Evolutionary conservation across 2,888 invertebrate genomes (phyloP).

Genomic region (Lepetodrilus schrolli): DNA sequence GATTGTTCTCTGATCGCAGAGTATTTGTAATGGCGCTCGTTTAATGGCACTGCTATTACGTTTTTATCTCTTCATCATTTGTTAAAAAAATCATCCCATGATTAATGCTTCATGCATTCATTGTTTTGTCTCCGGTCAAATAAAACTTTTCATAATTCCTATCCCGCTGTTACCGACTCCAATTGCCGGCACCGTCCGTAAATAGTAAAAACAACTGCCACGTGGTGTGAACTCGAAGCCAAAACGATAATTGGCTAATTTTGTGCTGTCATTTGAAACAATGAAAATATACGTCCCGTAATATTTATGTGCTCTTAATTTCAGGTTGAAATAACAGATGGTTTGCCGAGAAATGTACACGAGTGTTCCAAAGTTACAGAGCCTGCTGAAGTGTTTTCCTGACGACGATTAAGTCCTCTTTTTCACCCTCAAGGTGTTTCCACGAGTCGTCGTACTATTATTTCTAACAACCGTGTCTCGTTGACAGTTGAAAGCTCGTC

Average conservation of each 20-base stretch:
- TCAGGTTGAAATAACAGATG: slow-evolving; percentile 18
- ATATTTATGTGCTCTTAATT: neutral
- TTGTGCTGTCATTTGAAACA: too few relatives aligned
- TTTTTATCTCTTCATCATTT: slow-evolving; percentile 3
- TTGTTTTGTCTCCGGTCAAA: slow-evolving; percentile 5
- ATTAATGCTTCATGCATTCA: slow-evolving; percentile 1
- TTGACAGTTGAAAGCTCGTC: slow-evolving; percentile 30
- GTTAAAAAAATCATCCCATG: neutral
- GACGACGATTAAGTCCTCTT: too few relatives aligned
- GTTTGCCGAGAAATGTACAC: neutral
- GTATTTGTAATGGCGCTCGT: neutral
- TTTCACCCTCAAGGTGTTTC: too few relatives aligned
- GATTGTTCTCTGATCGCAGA: neutral
- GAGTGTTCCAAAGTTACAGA: neutral
- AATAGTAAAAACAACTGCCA: slow-evolving; percentile 13
- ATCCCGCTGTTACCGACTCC: neutral
- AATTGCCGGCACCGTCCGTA: neutral
- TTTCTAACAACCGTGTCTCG: slow-evolving; percentile 37
- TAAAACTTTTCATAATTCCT: slow-evolving; percentile 1
- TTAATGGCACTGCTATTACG: slow-evolving; percentile 2
- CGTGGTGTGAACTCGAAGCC: neutral
- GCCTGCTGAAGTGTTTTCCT: slow-evolving; percentile 5
- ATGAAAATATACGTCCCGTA: neutral
- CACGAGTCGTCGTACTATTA: slow-evolving; percentile 36
- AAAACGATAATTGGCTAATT: slow-evolving; percentile 5